Evolutionary conservation across 2,888 invertebrate species (phyloP).

Genomic region (Chromoteleia sp.): DNA sequence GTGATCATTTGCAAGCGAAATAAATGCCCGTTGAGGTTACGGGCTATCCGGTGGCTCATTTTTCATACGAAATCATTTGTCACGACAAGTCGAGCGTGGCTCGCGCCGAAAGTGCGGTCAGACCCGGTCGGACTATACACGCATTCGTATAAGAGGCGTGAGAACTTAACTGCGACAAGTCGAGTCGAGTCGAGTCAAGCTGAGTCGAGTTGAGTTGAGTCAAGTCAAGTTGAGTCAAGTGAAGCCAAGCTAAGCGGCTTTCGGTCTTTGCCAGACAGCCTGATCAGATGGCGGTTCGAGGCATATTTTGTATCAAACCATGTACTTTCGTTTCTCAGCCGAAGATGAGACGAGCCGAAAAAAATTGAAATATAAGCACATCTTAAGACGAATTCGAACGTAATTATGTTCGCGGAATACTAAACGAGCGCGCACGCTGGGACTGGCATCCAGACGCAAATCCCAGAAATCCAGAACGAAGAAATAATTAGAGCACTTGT

Average conservation of each 20-base stretch:
- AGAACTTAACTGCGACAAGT: conserved; percentile 83
- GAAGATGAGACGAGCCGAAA: conserved; percentile 30
- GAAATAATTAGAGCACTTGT: conserved; percentile 46
- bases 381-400: conserved; percentile 2
- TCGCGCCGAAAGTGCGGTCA: conserved; percentile 42
- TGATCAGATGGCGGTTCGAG: conserved; percentile 76
- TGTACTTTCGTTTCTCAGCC: conserved; percentile 68
- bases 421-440: not conserved
- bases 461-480: conserved; percentile 42
- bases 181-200: conserved; percentile 36
- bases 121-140: conserved; percentile 51
- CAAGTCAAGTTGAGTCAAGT: conserved; percentile 70
- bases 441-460: conserved; percentile 31
- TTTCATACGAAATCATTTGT: conserved; percentile 51
- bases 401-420: conserved; percentile 23
- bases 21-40: not conserved
- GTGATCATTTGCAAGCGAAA: too few relatives aligned
- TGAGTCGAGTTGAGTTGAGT: conserved; percentile 74
- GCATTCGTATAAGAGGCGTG: conserved; percentile 81
- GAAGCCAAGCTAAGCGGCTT: conserved; percentile 52
- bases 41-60: conserved; percentile 35
- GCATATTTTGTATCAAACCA: conserved; percentile 77
- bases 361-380: conserved; percentile 21
- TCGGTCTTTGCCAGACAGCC: too few relatives aligned
- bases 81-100: conserved; percentile 36